Evolutionary conservation across 1,140 invertebrate genomes (phyloP).

Genomic region (Drosophila chauvacae): DNA sequence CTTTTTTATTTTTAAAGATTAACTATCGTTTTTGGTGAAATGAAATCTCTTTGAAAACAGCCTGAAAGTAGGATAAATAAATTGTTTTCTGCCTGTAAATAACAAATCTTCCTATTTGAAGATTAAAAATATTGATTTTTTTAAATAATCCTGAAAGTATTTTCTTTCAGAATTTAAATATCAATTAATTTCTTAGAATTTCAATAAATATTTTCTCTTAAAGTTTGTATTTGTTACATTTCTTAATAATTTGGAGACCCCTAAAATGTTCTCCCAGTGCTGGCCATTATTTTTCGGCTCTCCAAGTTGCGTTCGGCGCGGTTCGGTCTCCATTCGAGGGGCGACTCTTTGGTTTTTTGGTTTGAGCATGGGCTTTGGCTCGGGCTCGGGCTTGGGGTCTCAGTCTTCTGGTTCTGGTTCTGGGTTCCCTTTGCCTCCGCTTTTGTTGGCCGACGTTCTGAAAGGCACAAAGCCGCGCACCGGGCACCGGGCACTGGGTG

Average conservation of each 20-base stretch:
- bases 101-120: no score
- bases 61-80: background rate
- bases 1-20: no score
- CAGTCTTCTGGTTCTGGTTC: conserved; percentile 8
- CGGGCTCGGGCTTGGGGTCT: conserved; percentile 1
- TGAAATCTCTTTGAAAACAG: background rate
- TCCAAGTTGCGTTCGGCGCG: conserved; percentile 5
- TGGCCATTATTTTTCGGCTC: conserved; percentile 21
- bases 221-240: background rate
- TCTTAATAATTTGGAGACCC: background rate
- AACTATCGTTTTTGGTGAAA: no score
- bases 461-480: conserved; percentile 26
- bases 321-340: conserved; percentile 47
- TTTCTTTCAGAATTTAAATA: background rate
- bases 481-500: background rate
- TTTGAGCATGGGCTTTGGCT: background rate
- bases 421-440: conserved; percentile 2
- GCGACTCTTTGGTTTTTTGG: conserved; percentile 18
- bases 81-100: no score
- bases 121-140: no score
- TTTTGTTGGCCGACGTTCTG: conserved; percentile 20
- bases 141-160: no score
- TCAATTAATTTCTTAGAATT: background rate
- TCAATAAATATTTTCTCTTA: background rate
- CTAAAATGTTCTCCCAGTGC: background rate